phyloP scores from a whole-genome alignment of 2,113 vertebrate species.

The Apus apus region DNA sequence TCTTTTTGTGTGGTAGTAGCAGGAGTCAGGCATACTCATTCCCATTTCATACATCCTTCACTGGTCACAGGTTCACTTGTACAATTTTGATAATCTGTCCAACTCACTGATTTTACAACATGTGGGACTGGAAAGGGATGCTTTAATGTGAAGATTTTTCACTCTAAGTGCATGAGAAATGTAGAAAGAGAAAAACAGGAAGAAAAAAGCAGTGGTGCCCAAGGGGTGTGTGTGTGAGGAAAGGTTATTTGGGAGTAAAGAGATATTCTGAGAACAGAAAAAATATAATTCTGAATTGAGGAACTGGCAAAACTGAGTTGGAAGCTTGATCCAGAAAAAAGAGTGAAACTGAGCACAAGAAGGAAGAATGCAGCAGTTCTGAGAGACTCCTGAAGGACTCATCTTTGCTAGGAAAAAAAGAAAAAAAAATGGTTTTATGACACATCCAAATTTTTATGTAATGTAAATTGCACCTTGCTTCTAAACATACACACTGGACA shows the following conservation, averaged over 20 bases:
- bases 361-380: not conserved
- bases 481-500: not conserved
- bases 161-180: not conserved
- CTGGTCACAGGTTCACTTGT: not conserved
- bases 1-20: not conserved
- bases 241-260: not conserved
- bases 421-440: not conserved
- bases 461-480: not conserved
- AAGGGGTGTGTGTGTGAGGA: accelerated
- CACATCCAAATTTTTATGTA: not conserved
- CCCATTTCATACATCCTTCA: not conserved
- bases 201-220: not conserved
- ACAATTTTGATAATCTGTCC: not conserved
- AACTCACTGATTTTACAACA: not conserved
- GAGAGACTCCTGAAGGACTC: not conserved
- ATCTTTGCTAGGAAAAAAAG: not conserved
- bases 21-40: not conserved
- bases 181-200: not conserved
- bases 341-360: not conserved
- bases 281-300: not conserved
- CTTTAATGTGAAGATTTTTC: not conserved
- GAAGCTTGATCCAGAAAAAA: not conserved
- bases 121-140: not conserved
- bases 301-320: not conserved
- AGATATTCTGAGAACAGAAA: not conserved